Evolutionary conservation across 2,888 invertebrate genomes (phyloP), one percentile per base, ranked within the genome.

Genomic region (Ischnus inquisitorius): DNA sequence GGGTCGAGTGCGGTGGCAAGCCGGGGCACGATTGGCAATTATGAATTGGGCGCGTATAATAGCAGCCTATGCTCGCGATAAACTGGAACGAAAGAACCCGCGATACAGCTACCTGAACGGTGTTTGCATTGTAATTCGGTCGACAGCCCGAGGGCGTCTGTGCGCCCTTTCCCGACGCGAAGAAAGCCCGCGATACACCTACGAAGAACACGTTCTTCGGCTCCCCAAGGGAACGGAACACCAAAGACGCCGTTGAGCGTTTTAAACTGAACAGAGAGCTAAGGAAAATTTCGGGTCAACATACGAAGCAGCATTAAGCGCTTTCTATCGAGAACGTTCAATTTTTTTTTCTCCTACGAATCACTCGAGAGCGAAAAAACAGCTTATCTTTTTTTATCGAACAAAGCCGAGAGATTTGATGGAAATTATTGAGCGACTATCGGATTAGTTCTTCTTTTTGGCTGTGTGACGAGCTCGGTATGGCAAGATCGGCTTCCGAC

Each of bases 11-110:
- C 28, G 28, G 85, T 82, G 84, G 87, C 83, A 82, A 86, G 85
- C 84, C 54, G 22, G 80, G 87, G 65, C 83, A 90, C 89, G 87
- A 88, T 88, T 87, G 84, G 79, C 84, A 85, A 91, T 91, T 91
- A 91, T 89, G 88, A 90, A 90, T 91, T 91, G 89, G 91, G 90
- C 54, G 12, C n/a, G 54, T 89, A 88, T 82, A 46, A 12, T 12
- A 25, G n/a, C n/a, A n/a, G n/a, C 43, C 14, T 12, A 12, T 16
- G n/a, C 46, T 72, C 41, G 57, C 25, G 62, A 74, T 74, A 60
- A 19, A 74, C 74, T 6, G 43, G 43, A 72, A 60, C 60, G 34
- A 62, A 46, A 46, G 46, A 28, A 46, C 41, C 41, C 46, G 46
- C 46, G 28, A 71, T 62, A 62, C 34, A 62, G 57, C 22, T 60